Evolutionary conservation across 2,888 invertebrate species (phyloP).

Genomic region (Diarsia brunnea): DNA sequence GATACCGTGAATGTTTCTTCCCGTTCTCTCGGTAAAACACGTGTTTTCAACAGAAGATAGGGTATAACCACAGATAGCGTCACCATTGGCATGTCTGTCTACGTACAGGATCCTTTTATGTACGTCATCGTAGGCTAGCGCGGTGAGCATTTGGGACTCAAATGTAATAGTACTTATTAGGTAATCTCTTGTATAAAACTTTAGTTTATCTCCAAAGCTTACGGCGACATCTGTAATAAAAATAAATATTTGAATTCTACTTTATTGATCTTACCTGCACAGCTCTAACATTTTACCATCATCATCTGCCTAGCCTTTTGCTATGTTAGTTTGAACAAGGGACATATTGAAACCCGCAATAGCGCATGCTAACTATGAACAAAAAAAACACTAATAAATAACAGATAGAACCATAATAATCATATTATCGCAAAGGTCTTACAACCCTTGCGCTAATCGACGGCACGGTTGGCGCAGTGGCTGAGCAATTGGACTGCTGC

Average conservation of each 20-base stretch:
- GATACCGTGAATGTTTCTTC: constrained; percentile 93
- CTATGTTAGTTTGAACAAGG: too few relatives aligned
- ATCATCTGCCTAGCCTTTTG: too few relatives aligned
- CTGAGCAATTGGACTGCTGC: too few relatives aligned
- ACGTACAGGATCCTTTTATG: constrained; percentile 92
- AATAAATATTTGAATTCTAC: neutral
- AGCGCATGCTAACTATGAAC: too few relatives aligned
- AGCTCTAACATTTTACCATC: neutral
- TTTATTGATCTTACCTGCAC: neutral
- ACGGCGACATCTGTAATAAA: neutral
- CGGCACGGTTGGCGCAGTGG: too few relatives aligned
- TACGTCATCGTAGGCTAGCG: constrained; percentile 92
- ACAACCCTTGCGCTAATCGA: too few relatives aligned
- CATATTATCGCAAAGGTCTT: too few relatives aligned
- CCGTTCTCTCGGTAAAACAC: constrained; percentile 86
- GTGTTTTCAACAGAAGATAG: constrained; percentile 79
- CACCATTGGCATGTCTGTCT: constrained; percentile 91
- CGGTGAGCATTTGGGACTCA: neutral
- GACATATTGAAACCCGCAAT: too few relatives aligned
- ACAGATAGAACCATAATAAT: too few relatives aligned
- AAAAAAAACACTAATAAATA: too few relatives aligned
- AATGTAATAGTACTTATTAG: constrained; percentile 65
- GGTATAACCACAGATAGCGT: constrained; percentile 92
- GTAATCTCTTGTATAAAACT: constrained; percentile 87
- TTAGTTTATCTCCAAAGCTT: neutral